Conservation (phyloP, 2,797 vertebrate species). For the Yasuhikotakia modesta region DNA sequence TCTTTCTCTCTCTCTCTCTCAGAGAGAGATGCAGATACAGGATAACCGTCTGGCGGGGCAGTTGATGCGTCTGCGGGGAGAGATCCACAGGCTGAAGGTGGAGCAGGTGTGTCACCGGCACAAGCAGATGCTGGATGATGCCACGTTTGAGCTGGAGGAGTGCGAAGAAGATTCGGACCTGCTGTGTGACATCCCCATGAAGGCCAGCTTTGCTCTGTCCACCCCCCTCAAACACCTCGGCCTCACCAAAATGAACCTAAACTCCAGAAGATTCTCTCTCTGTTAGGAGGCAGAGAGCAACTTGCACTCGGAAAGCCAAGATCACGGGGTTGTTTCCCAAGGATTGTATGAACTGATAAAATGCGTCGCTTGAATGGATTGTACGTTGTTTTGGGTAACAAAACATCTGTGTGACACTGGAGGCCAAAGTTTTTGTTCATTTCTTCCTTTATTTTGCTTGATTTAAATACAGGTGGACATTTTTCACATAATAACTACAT, state of each 20-base stretch:
- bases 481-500: too few relatives aligned
- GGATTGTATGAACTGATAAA: not conserved
- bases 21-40: slow-evolving; percentile 88
- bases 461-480: not conserved
- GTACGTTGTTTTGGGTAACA: too few relatives aligned
- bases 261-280: slow-evolving; percentile 90
- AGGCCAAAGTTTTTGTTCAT: not conserved
- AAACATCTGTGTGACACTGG: not conserved
- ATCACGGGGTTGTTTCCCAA: not conserved
- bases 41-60: slow-evolving; percentile 88
- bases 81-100: slow-evolving; percentile 90
- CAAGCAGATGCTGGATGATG: slow-evolving; percentile 94
- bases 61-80: slow-evolving; percentile 83
- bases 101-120: slow-evolving; percentile 91
- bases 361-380: not conserved
- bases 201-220: slow-evolving; percentile 86
- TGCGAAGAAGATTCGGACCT: slow-evolving; percentile 87
- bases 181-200: slow-evolving; percentile 87
- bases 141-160: slow-evolving; percentile 87
- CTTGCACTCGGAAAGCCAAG: not conserved
- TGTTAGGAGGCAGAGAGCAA: slow-evolving; percentile 76
- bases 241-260: slow-evolving; percentile 98
- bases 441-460: not conserved
- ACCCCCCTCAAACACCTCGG: slow-evolving; percentile 91
- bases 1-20: slow-evolving; percentile 13